Evolutionary conservation across 2,888 invertebrate species (phyloP), one percentile per base, ranked within the genome.

Genomic region (Heliconius erato): DNA sequence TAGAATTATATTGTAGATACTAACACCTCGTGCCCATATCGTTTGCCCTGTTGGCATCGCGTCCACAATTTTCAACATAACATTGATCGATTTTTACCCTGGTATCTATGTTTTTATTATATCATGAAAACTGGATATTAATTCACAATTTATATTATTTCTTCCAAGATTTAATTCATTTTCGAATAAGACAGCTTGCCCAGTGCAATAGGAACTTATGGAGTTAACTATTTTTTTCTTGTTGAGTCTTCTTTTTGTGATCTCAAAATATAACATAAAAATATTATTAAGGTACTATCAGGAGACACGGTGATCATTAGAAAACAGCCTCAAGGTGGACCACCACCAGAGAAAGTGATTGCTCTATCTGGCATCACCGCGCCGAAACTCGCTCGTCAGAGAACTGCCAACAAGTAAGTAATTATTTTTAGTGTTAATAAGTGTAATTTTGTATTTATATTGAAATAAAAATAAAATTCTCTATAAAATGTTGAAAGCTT

Each of bases 221-320:
- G 40, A 26, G 5, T 59, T 44, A 44, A 26, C 14, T 26, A 67
- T 67, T 40, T 44, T 65, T 79, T n/a, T 63, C 78, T 40, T 44
- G 2, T 77, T 74, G 44, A 11, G n/a, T 32, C 23, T 44, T 71
- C 54, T 74, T 32, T 54, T 79, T 63, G 3, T 59, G 14, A 63
- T 40, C 63, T 63, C n/a, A 9, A 40, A 19, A 26, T 76, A 26
- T 63, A 59, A 63, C 19, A 59, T 63, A 68, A 49, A 49, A 79
- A 44, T 76, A 74, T 74, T 79, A 69, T 40, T 69, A 88, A 99
- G 99, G 98, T 99, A 85, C 96, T 99, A 85, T 99, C 99, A 84
- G 99, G 99, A 82, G 99, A 99, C 95, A 98, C 99, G 82, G 97
- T 99, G 83, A 97, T 99, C 77, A 98, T 99, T 88, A 97, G 99